Evolutionary conservation across 2,113 vertebrate species (phyloP).

Genomic region (Saguinus midas): DNA sequence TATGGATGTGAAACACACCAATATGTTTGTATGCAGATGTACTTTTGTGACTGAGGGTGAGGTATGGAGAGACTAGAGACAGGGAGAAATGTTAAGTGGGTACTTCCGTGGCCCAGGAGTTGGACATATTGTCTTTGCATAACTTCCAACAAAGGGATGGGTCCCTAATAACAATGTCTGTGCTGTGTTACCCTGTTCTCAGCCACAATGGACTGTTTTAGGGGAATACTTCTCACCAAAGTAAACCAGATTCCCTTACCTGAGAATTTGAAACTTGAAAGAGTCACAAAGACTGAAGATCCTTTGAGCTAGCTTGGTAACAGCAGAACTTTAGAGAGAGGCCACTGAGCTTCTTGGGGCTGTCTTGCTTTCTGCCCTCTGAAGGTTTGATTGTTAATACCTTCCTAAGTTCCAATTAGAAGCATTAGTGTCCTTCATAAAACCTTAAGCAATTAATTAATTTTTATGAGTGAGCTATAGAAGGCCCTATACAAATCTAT

Average conservation of each 20-base stretch:
- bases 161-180: background rate
- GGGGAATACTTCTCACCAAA: background rate
- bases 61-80: background rate
- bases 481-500: background rate
- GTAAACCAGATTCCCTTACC: background rate
- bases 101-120: background rate
- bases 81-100: background rate
- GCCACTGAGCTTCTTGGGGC: background rate
- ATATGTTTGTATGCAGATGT: too few species aligned
- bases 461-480: background rate
- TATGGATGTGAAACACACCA: background rate
- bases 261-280: background rate
- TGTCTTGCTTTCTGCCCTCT: background rate
- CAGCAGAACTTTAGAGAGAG: background rate
- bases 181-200: background rate
- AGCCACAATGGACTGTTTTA: background rate
- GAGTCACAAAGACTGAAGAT: background rate
- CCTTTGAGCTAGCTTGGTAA: background rate
- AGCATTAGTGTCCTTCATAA: background rate
- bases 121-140: background rate
- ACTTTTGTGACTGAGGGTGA: background rate
- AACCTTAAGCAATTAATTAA: background rate
- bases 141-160: background rate
- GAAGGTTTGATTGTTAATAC: background rate
- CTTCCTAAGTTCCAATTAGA: background rate